These are phyloP conservation scores for Lithophane semibrunnea DNA, from an alignment of 2,888 invertebrate species.

Conservation along the genomic window DNA sequence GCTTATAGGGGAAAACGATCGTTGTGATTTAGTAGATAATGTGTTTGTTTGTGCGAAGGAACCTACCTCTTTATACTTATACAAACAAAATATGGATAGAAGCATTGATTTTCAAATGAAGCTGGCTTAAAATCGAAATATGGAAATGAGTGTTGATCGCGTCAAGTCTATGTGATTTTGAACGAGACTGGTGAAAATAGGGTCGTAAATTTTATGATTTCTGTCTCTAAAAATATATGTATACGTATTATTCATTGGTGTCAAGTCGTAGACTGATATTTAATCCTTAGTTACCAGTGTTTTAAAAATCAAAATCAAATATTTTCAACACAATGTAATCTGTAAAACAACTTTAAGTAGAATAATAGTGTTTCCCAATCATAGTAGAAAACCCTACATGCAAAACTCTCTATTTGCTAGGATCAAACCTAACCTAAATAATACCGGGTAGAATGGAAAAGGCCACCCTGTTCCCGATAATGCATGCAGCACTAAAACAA, in stretches of 20 bases:
- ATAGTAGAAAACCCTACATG: neutral
- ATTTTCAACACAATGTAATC: neutral
- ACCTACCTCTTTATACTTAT: neutral
- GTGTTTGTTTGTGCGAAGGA: slow-evolving; percentile 39
- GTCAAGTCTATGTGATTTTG: slow-evolving; percentile 24
- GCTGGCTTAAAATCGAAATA: slow-evolving; percentile 47
- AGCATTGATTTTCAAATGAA: slow-evolving; percentile 56
- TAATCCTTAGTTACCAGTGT: neutral
- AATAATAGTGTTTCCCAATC: too few species aligned
- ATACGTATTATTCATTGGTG: neutral
- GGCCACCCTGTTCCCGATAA: slow-evolving; percentile 33
- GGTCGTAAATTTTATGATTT: slow-evolving; percentile 16
- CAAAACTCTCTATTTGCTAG: neutral
- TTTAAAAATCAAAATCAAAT: neutral
- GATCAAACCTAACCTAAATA: slow-evolving; percentile 11
- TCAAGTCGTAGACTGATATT: neutral
- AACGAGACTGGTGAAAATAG: slow-evolving; percentile 33
- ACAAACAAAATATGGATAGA: slow-evolving; percentile 38
- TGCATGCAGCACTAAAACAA: slow-evolving; percentile 51
- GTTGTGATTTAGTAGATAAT: slow-evolving; percentile 34
- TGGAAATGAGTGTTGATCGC: slow-evolving; percentile 51
- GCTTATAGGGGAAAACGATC: slow-evolving; percentile 42
- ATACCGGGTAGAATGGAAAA: slow-evolving; percentile 13
- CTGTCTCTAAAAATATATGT: neutral
- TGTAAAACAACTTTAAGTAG: neutral